phyloP scores from a whole-genome alignment of 2,888 invertebrate genomes.

The Iphiclides podalirius region DNA sequence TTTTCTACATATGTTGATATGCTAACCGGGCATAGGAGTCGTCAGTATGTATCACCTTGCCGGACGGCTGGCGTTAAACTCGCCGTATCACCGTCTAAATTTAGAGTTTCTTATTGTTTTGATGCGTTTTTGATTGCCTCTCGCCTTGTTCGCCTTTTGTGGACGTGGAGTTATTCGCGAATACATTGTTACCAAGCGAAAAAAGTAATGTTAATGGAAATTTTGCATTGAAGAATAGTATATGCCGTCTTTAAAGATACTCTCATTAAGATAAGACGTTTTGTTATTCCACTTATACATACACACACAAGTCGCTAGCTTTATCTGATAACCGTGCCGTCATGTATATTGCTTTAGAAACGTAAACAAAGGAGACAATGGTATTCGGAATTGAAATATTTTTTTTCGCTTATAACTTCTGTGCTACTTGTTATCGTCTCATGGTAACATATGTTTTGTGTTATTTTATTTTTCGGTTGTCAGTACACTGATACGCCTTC shows the following conservation, averaged over 20 bases:
- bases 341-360: not conserved
- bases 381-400: not conserved
- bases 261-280: conserved; percentile 1
- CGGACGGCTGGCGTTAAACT: conserved; percentile 50
- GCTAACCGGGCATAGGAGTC: too few relatives aligned
- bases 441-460: too few relatives aligned
- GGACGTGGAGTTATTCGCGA: conserved; percentile 2
- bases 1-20: too few relatives aligned
- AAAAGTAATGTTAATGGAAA: conserved; percentile 2
- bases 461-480: too few relatives aligned
- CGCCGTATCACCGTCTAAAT: conserved; percentile 43
- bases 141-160: conserved; percentile 40
- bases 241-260: conserved; percentile 6
- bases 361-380: not conserved
- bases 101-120: conserved; percentile 40
- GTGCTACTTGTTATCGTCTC: too few relatives aligned
- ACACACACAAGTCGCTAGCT: conserved; percentile 3
- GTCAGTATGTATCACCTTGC: conserved; percentile 41
- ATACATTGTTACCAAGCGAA: not conserved
- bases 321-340: conserved; percentile 5
- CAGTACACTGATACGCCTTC: too few relatives aligned
- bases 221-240: not conserved
- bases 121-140: conserved; percentile 58
- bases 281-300: conserved; percentile 9
- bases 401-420: too few relatives aligned